Evolutionary conservation across 2,797 vertebrate genomes (phyloP).

Genomic region (Dipus sagitta): DNA sequence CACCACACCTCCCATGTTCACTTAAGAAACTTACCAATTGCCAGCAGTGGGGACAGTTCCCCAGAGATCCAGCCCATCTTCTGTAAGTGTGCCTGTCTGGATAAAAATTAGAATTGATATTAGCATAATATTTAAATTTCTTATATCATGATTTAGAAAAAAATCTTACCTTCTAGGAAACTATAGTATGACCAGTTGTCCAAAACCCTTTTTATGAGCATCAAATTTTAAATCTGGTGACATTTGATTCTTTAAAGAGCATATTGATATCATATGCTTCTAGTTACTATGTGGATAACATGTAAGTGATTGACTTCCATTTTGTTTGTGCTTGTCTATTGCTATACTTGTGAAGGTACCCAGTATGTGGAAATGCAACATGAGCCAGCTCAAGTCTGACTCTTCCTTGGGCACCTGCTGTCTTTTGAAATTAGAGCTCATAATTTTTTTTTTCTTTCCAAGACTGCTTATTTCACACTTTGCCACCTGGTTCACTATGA

Average conservation of each 20-base stretch:
- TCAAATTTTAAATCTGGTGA: neutral
- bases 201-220: neutral
- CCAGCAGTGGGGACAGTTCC: conserved; percentile 76
- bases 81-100: conserved; percentile 87
- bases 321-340: neutral
- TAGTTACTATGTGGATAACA: neutral
- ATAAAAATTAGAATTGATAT: conserved; percentile 69
- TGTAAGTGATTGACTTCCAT: neutral
- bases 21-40: conserved; percentile 78
- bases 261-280: neutral
- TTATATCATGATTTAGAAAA: conserved; percentile 26
- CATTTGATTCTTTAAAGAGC: neutral
- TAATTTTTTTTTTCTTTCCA: conserved; percentile 17
- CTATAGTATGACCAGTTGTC: neutral
- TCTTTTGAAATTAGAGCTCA: conserved; percentile 33
- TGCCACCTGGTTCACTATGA: conserved; percentile 55
- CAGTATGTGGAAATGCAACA: neutral
- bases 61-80: conserved; percentile 88
- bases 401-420: neutral
- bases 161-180: neutral
- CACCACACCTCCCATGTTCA: neutral
- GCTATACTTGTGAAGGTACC: neutral
- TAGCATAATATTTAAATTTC: conserved; percentile 17
- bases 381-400: neutral
- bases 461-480: conserved; percentile 11